Conservation (phyloP, 2,113 vertebrate genomes). For the Megatriorchis doriae region DNA sequence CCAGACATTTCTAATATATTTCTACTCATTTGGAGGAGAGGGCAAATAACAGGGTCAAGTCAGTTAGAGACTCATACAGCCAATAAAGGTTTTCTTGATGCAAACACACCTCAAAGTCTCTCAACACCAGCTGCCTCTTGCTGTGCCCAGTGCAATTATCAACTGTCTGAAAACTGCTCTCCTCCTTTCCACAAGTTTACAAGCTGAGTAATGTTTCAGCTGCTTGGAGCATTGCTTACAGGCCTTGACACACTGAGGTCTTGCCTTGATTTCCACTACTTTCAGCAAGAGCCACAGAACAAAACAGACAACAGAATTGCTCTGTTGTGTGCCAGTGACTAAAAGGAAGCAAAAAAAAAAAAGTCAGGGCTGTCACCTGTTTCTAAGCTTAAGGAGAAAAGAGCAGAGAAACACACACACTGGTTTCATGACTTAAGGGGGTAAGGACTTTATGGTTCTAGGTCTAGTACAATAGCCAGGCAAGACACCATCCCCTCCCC, state of each 20-base stretch:
- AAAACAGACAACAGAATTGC: neutral
- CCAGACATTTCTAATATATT: neutral
- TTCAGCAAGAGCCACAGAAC: neutral
- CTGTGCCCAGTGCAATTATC: neutral
- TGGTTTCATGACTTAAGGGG: neutral
- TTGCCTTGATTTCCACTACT: neutral
- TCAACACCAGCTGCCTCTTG: neutral
- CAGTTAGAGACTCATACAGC: neutral
- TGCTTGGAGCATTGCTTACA: neutral
- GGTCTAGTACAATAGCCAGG: neutral
- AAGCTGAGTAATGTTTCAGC: neutral
- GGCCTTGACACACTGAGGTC: neutral
- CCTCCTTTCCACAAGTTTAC: neutral
- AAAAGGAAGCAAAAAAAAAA: neutral
- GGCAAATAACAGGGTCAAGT: neutral
- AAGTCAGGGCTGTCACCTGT: neutral
- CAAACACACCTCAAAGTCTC: neutral
- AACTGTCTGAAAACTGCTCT: neutral
- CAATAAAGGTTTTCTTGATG: neutral
- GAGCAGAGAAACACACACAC: neutral
- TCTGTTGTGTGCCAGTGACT: neutral
- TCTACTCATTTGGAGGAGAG: neutral
- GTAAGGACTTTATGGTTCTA: neutral
- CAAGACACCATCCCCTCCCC: accelerated
- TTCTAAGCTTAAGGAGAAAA: neutral